Conservation (phyloP, 2,113 vertebrate genomes). For the Cebidichthys violaceus region DNA sequence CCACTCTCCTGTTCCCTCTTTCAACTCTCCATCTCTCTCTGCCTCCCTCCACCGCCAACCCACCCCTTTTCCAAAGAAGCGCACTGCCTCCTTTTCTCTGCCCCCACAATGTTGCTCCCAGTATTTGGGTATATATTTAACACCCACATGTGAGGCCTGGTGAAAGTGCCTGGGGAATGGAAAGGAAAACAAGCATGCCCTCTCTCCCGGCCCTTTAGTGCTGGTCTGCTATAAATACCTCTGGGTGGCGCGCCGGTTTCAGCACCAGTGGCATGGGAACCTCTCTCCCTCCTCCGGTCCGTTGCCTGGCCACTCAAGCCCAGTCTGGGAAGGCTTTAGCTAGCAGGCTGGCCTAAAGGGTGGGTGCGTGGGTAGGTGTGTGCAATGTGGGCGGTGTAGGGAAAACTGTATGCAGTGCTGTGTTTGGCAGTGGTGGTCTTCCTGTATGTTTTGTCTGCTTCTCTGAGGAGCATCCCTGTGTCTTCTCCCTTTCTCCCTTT, state of each 20-base stretch:
- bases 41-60: not conserved
- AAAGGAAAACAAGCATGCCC: slow-evolving; percentile 97
- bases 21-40: slow-evolving; percentile 19
- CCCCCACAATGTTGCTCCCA: slow-evolving; percentile 74
- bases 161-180: slow-evolving; percentile 90
- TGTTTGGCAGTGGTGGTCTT: slow-evolving; percentile 56
- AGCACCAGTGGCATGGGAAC: slow-evolving; percentile 97
- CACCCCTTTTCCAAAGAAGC: slow-evolving; percentile 43
- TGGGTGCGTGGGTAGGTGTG: slow-evolving; percentile 54
- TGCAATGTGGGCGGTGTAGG: slow-evolving; percentile 31
- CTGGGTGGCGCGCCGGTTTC: slow-evolving; percentile 87
- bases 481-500: slow-evolving; percentile 63
- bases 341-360: slow-evolving; percentile 45
- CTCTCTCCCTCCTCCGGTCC: slow-evolving; percentile 74
- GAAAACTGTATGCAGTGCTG: slow-evolving; percentile 19
- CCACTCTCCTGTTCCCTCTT: slow-evolving; percentile 10
- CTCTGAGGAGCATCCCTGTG: slow-evolving; percentile 67
- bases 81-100: slow-evolving; percentile 56
- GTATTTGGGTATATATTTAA: slow-evolving; percentile 86
- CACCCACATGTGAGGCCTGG: slow-evolving; percentile 85
- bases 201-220: slow-evolving; percentile 85
- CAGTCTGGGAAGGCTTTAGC: slow-evolving; percentile 79
- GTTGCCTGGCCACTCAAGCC: slow-evolving; percentile 67
- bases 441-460: slow-evolving; percentile 72
- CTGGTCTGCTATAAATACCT: slow-evolving; percentile 95